Conservation (phyloP, 2,888 invertebrate genomes). For the Xestia xanthographa region DNA sequence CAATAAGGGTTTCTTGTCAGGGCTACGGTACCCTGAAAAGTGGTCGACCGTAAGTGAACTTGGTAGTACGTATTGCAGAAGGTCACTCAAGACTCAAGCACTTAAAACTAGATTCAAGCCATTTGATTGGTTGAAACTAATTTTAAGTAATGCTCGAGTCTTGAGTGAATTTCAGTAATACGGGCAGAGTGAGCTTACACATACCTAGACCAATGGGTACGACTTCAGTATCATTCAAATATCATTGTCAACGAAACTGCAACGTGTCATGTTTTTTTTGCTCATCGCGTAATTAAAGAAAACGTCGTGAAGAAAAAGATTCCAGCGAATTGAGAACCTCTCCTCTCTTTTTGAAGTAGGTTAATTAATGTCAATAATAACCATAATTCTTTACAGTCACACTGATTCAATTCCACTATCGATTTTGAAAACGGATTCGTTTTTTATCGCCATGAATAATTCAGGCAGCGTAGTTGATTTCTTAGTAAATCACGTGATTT, state of each 20-base stretch:
- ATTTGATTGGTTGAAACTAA: not conserved
- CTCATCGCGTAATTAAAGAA: not conserved
- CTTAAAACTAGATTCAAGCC: not conserved
- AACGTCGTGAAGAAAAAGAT: too few relatives aligned
- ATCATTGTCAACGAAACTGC: not conserved
- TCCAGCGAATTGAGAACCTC: too few relatives aligned
- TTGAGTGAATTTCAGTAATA: not conserved
- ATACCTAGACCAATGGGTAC: not conserved
- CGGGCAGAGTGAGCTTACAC: not conserved
- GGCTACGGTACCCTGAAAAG: too few relatives aligned
- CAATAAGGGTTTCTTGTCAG: too few relatives aligned
- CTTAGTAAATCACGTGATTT: constrained; percentile 30
- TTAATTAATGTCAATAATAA: too few relatives aligned
- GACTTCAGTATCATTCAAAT: not conserved
- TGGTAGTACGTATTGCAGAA: too few relatives aligned
- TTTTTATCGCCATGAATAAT: constrained; percentile 51
- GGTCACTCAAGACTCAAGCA: not conserved
- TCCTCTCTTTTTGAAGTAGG: too few relatives aligned
- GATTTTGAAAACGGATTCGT: constrained; percentile 8
- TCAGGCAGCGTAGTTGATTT: constrained; percentile 23
- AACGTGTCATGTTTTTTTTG: not conserved
- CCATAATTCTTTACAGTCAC: constrained; percentile 13
- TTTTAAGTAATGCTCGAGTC: not conserved
- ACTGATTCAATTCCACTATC: constrained; percentile 14
- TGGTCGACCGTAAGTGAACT: too few relatives aligned